Base-by-base conservation (phyloP, 2,888 invertebrate genomes). In the Mechanitis mazaeus region DNA sequence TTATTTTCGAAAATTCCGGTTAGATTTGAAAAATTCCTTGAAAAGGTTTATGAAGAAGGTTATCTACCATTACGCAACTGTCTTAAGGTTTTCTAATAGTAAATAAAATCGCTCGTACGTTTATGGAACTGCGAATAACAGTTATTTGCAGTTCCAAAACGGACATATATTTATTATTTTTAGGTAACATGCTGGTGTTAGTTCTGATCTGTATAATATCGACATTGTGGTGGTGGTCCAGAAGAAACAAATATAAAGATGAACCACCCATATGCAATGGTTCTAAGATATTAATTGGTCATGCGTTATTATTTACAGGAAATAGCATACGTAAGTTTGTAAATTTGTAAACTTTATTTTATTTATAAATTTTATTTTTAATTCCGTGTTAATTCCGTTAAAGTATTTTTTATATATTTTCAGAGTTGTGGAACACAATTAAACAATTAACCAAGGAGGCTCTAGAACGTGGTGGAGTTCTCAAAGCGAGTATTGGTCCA, bases 311-410 rank as follows among this genome's bases (percentile, higher is more conserved):
- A 20, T 64, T 77, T 6, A 58, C 75, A 31, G 76, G 74, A 20
- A 81, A 85, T 53, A 84, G 81, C 59, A 64, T 73, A 47, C 70
- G 85, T 84, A 70, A 76, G 83, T 82, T 64, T 11, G 9, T 33
- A 28, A 50, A 6, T 35, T 5, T 38, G 38, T 7, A 6, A 7
- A 38, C 38, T 38, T 38, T 38, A 6, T 4, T 38, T 7, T 7
- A 38, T 53, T 42, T 31, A 45, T 12, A 74, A 74, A n/a, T 38
- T 38, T 38, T 6, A 38, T 38, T 38, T 20, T 20, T 20, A 20
- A 20, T 20, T 20, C 20, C 20, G 20, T 20, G 20, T 20, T 20
- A 20, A 20, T 20, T 20, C 20, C 20, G 20, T 20, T 20, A 20
- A 20, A 20, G 20, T 20, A 6, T 35, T 35, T 35, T 5, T 35